These are phyloP conservation scores for Benthosema pterotum DNA, from an alignment of 2,797 vertebrate species.

Conservation along the genomic window DNA sequence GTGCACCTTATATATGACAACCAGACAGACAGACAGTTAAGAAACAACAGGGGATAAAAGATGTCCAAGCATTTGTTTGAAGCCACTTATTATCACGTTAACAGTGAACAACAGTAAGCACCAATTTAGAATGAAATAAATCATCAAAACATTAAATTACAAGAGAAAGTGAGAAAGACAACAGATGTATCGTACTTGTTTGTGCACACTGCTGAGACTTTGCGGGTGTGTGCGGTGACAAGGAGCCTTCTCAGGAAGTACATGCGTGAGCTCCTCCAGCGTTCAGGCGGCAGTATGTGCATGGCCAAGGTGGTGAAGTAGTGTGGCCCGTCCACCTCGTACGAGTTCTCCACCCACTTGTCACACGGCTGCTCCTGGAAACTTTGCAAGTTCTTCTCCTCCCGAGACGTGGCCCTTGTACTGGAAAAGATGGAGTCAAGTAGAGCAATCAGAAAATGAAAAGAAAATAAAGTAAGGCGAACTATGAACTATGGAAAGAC, in stretches of 20 bases:
- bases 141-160: neutral
- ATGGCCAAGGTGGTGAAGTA: slow-evolving; percentile 93
- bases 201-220: slow-evolving; percentile 86
- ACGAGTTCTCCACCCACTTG: slow-evolving; percentile 96
- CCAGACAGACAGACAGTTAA: too few species aligned
- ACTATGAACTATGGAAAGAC: too few species aligned
- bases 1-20: too few species aligned
- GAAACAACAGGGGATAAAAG: too few species aligned
- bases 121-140: too few species aligned
- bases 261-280: slow-evolving; percentile 86
- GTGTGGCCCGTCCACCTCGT: slow-evolving; percentile 96
- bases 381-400: slow-evolving; percentile 97
- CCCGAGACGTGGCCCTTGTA: slow-evolving; percentile 93
- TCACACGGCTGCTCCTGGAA: slow-evolving; percentile 96
- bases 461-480: neutral
- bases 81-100: too few species aligned
- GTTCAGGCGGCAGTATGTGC: slow-evolving; percentile 90
- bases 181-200: slow-evolving; percentile 84
- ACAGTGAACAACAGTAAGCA: too few species aligned
- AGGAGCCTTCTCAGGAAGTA: slow-evolving; percentile 91
- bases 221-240: slow-evolving; percentile 85
- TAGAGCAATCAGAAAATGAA: neutral
- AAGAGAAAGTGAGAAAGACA: neutral
- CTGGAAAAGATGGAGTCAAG: slow-evolving; percentile 53
- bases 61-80: too few species aligned